A percentile compares a stretch with the other conserved stretches of the same genome.
These are phyloP conservation scores for Halcyon leucocephala DNA, from an alignment of 2,797 vertebrate genomes.

Conservation along the genomic window DNA sequence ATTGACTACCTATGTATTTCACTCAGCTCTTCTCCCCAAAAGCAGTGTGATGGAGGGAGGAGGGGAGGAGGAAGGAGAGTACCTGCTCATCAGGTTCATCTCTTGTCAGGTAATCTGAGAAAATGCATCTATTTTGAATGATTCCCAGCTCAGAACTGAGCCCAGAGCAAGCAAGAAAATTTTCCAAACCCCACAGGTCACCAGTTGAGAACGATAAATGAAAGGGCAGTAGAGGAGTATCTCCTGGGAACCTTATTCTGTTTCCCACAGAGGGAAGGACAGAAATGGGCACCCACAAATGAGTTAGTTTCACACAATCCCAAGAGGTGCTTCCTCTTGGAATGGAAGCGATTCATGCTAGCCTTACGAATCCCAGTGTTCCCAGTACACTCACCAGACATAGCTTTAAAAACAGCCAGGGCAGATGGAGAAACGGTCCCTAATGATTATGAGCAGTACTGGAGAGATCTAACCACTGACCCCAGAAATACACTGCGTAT, in stretches of 20 bases:
- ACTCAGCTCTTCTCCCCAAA: not conserved
- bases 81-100: not conserved
- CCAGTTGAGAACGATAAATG: accelerated
- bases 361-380: not conserved
- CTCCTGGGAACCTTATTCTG: not conserved
- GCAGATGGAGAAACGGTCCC: not conserved
- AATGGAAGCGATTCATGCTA: not conserved
- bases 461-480: not conserved
- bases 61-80: not conserved
- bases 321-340: not conserved
- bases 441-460: not conserved
- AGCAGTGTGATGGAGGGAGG: not conserved
- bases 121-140: not conserved
- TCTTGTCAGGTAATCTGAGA: not conserved
- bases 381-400: not conserved
- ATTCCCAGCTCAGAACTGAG: not conserved
- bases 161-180: not conserved
- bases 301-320: not conserved
- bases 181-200: not conserved
- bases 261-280: not conserved
- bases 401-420: not conserved
- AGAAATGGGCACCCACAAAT: not conserved
- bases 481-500: not conserved
- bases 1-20: not conserved
- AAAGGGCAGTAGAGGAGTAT: not conserved